These are phyloP conservation scores for Jordanella pulchra DNA, from an alignment of 2,797 vertebrate species.

Conservation along the genomic window DNA sequence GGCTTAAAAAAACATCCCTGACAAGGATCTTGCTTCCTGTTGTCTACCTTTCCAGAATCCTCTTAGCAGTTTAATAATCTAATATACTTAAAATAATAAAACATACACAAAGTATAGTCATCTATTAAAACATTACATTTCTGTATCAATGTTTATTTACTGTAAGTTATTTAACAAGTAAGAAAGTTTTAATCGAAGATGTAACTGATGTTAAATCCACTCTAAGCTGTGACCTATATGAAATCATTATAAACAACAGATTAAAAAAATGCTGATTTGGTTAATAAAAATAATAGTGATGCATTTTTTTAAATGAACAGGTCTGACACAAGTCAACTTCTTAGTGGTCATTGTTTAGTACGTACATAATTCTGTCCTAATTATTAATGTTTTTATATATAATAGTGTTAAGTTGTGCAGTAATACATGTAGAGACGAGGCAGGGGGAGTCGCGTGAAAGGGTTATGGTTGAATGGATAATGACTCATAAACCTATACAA, in stretches of 20 bases:
- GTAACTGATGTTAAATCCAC: too few species aligned
- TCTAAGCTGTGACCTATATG: background rate
- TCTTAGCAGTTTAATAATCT: background rate
- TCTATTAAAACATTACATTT: too few species aligned
- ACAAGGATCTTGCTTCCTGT: background rate
- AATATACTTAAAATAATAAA: background rate
- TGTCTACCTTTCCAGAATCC: background rate
- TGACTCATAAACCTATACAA: background rate
- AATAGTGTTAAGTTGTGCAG: too few species aligned
- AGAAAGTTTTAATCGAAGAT: too few species aligned
- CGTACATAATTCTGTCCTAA: conserved; percentile 22
- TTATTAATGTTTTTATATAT: too few species aligned
- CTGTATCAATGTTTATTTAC: too few species aligned
- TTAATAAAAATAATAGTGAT: background rate
- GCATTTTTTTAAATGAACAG: background rate
- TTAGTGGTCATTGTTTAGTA: conserved; percentile 25
- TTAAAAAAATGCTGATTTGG: background rate
- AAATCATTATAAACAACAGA: background rate
- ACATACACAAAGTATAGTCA: background rate
- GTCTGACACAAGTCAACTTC: background rate
- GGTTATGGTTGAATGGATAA: background rate
- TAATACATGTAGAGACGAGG: too few species aligned
- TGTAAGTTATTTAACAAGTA: too few species aligned
- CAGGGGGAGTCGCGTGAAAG: too few species aligned
- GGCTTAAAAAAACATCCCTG: background rate